Evolutionary conservation across 2,113 vertebrate species (phyloP).

Genomic region (Neoarius graeffei): DNA sequence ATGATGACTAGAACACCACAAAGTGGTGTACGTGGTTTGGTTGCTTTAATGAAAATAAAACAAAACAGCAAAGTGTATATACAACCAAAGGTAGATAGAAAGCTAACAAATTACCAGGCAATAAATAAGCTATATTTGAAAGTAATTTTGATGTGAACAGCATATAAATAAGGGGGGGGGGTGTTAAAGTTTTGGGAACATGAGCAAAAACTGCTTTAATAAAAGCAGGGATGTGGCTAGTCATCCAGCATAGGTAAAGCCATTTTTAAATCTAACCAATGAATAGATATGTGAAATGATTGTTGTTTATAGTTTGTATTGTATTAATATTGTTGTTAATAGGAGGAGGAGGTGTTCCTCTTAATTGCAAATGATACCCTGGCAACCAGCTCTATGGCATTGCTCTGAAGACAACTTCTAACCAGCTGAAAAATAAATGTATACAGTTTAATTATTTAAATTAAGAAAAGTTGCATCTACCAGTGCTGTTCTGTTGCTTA

Average conservation of each 20-base stretch:
- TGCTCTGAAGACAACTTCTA: neutral
- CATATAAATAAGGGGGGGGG: neutral
- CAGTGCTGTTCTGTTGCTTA: neutral
- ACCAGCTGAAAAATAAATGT: neutral
- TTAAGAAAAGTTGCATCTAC: neutral
- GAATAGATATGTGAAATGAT: no score
- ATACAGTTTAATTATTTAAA: neutral
- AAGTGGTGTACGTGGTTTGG: neutral
- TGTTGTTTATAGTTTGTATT: no score
- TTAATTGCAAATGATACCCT: neutral
- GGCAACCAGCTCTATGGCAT: neutral
- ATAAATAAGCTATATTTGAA: neutral
- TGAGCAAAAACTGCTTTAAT: neutral
- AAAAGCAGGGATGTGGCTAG: neutral
- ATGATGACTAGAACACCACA: neutral
- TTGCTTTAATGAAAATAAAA: neutral
- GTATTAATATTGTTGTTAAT: no score
- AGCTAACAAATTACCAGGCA: neutral
- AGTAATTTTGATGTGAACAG: neutral
- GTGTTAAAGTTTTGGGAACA: neutral
- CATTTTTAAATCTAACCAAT: no score
- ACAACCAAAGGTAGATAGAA: neutral
- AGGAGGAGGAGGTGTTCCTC: no score
- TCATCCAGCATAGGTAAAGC: neutral
- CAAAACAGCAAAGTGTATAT: neutral